phyloP scores from a whole-genome alignment of 2,797 vertebrate species.

The Cuniculus paca region DNA sequence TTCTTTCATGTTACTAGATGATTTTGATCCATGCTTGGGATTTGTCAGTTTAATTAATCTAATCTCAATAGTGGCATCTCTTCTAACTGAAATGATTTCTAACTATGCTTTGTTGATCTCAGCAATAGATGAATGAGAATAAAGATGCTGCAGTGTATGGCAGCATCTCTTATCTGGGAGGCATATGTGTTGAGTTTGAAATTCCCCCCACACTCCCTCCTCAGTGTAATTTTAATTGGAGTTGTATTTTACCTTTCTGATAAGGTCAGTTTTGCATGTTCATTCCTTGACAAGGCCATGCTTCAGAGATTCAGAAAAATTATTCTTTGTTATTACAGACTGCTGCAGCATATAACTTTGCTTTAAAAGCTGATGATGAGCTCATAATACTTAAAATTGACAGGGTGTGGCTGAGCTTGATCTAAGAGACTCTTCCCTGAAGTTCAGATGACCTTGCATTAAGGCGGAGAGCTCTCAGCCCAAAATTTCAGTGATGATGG shows the following conservation, averaged over 20 bases:
- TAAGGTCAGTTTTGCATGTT: slow-evolving; percentile 65
- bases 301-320: slow-evolving; percentile 71
- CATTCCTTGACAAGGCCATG: slow-evolving; percentile 54
- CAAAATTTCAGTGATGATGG: neutral
- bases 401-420: slow-evolving; percentile 22
- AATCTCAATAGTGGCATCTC: slow-evolving; percentile 80
- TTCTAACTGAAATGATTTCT: slow-evolving; percentile 83
- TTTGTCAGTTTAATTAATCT: slow-evolving; percentile 88
- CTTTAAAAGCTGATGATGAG: slow-evolving; percentile 28
- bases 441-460: neutral
- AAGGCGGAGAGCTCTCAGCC: neutral
- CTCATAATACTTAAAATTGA: neutral
- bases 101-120: slow-evolving; percentile 80
- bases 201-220: neutral
- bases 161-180: slow-evolving; percentile 55
- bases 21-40: slow-evolving; percentile 70
- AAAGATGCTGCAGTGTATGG: slow-evolving; percentile 60
- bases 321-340: slow-evolving; percentile 1
- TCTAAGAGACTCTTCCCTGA: neutral
- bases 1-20: slow-evolving; percentile 44
- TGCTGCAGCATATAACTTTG: neutral
- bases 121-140: slow-evolving; percentile 60
- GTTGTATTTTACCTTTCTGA: slow-evolving; percentile 66
- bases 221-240: slow-evolving; percentile 74
- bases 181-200: slow-evolving; percentile 69